Evolutionary conservation across 2,113 vertebrate genomes (phyloP).

Genomic region (Vulpes vulpes): DNA sequence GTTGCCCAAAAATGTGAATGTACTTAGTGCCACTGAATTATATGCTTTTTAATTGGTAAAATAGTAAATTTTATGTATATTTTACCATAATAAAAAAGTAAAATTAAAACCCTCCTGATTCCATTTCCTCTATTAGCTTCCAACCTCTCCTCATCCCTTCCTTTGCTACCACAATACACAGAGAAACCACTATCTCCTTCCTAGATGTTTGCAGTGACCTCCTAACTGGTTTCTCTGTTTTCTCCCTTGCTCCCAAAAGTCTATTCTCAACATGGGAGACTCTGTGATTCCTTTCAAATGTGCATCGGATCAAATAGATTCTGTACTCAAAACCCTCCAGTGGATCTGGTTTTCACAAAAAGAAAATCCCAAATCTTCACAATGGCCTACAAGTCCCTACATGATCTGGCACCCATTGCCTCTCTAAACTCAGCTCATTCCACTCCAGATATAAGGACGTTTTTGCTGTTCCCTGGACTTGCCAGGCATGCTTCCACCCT

Average conservation of each 20-base stretch:
- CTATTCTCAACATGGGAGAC: not conserved
- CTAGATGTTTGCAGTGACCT: not conserved
- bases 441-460: not conserved
- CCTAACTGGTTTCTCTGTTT: not conserved
- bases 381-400: not conserved
- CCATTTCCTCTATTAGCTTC: not conserved
- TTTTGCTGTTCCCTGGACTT: slow-evolving; percentile 1
- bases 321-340: not conserved
- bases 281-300: slow-evolving; percentile 27
- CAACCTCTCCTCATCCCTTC: not conserved
- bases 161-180: not conserved
- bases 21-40: not conserved
- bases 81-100: not conserved
- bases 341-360: not conserved
- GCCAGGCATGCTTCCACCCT: not conserved
- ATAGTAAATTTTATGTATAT: not conserved
- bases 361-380: not conserved
- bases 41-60: not conserved
- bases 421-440: not conserved
- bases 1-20: not conserved
- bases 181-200: not conserved
- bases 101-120: not conserved
- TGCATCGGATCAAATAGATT: not conserved
- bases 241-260: not conserved
- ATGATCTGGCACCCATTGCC: not conserved